A percentile compares a stretch with the other conserved stretches of the same genome.
Evolutionary conservation across 2,113 vertebrate genomes (phyloP).

Genomic region (Eonycteris spelaea): DNA sequence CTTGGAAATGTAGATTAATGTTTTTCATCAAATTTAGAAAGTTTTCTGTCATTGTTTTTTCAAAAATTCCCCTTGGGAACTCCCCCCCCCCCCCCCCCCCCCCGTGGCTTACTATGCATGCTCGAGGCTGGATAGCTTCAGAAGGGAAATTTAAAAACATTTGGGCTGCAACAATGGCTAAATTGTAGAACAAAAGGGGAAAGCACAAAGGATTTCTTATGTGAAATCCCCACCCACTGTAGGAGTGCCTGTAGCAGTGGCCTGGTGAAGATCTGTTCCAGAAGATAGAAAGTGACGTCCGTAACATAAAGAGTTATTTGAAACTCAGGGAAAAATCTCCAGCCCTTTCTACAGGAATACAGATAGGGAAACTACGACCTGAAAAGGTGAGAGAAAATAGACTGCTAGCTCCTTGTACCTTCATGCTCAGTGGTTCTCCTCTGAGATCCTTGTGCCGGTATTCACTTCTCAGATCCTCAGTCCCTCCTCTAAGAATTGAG

Average conservation of each 20-base stretch:
- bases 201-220: not conserved
- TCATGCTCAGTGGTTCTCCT: not conserved
- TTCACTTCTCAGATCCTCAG: not conserved
- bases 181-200: no score
- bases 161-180: no score
- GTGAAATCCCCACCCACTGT: not conserved
- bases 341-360: not conserved
- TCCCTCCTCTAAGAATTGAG: not conserved
- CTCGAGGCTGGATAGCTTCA: no score
- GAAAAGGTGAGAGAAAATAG: not conserved
- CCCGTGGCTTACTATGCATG: no score
- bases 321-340: not conserved
- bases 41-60: not conserved
- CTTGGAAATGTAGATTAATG: not conserved
- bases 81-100: no score
- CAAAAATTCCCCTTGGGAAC: not conserved
- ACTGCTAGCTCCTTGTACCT: not conserved
- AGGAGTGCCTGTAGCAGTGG: not conserved
- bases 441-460: not conserved
- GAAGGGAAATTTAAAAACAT: no score
- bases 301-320: not conserved
- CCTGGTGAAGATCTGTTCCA: not conserved
- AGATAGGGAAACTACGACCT: not conserved
- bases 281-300: not conserved
- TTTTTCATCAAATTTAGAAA: not conserved